Evolutionary conservation across 2,797 vertebrate genomes (phyloP), one percentile per base, ranked within the genome.

Genomic region (Tolypeutes matacus): DNA sequence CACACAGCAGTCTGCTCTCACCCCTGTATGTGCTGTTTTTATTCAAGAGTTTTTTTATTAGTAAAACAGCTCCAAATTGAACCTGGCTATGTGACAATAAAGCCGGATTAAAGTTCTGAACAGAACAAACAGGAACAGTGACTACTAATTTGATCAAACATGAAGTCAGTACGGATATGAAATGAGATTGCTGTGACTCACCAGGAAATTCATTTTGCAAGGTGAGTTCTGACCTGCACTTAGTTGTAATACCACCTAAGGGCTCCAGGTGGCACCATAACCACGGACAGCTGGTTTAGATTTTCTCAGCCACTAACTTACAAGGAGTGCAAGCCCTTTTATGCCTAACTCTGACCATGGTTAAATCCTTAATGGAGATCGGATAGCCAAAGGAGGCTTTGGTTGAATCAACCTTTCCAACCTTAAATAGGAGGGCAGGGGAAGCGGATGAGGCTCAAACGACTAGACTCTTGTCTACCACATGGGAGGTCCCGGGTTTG

Each of bases 241-340:
- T 58, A 31, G 39, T 15, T 17, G 95, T 34, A 42, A 85, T 64
- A 21, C 81, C 83, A 64, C 3, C 23, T 14, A 14, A 42, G 2
- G 39, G 2, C 97, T 82, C 88, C 83, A 97, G 97, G n/a, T 65
- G 96, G 96, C 97, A 39, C 31, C 69, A 76, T 49, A 49, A 31
- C 23, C 73, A 25, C 0, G 0, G 39, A 20, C 39, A 77, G 76
- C 34, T 8, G 46, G 42, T 51, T 36, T 62, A 78, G 3, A 49
- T 75, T 75, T 29, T 49, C 34, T 13, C 72, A 4, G 70, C 27
- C 70, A 46, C 25, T 29, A 12, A 75, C 27, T 75, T 18, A 39
- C 64, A 75, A 36, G 78, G 70, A 34, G 49, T 4, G 6, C 23
- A 86, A 77, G 86, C 25, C 7, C 36, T 75, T 39, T 53, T n/a